A percentile compares a stretch with the other conserved stretches of the same genome.
These are phyloP conservation scores for Rhamphomyia laevipes DNA, from an alignment of 2,888 invertebrate genomes.

Conservation along the genomic window DNA sequence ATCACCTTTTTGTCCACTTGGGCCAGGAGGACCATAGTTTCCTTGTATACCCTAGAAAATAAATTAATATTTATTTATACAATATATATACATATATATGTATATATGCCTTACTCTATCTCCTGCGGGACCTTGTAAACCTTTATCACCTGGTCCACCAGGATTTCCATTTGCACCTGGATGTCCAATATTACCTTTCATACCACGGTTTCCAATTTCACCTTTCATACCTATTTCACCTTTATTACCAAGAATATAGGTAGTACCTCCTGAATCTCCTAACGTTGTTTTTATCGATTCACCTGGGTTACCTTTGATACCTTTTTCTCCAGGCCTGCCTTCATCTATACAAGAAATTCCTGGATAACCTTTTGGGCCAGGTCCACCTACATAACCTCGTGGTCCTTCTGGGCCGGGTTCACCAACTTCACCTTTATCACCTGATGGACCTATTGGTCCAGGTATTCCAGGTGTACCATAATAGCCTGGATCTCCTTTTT, in stretches of 20 bases:
- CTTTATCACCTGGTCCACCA: slow-evolving; percentile 80
- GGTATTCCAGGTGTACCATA: slow-evolving; percentile 30
- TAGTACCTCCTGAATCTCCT: slow-evolving; percentile 10
- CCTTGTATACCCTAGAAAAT: slow-evolving; percentile 64
- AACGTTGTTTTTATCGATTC: slow-evolving; percentile 23
- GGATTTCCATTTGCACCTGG: slow-evolving; percentile 61
- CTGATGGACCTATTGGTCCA: slow-evolving; percentile 37
- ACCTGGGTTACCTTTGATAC: slow-evolving; percentile 52
- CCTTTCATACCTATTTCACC: slow-evolving; percentile 49
- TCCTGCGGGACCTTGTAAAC: slow-evolving; percentile 70
- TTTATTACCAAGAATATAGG: slow-evolving; percentile 23
- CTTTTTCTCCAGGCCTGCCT: slow-evolving; percentile 41
- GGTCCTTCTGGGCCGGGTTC: slow-evolving; percentile 31
- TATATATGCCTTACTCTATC: slow-evolving; percentile 51
- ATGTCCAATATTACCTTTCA: slow-evolving; percentile 56
- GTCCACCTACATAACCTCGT: slow-evolving; percentile 62
- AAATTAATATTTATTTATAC: not conserved
- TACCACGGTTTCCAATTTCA: slow-evolving; percentile 55
- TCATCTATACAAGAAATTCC: slow-evolving; percentile 45
- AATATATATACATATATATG: not conserved
- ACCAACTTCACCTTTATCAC: slow-evolving; percentile 66
- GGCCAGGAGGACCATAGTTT: slow-evolving; percentile 66
- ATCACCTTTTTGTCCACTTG: slow-evolving; percentile 67
- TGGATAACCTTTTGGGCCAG: slow-evolving; percentile 57
- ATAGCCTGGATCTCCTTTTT: slow-evolving; percentile 65